Evolutionary conservation across 2,797 vertebrate genomes (phyloP).

Genomic region (Typhlichthys eigenmanni): DNA sequence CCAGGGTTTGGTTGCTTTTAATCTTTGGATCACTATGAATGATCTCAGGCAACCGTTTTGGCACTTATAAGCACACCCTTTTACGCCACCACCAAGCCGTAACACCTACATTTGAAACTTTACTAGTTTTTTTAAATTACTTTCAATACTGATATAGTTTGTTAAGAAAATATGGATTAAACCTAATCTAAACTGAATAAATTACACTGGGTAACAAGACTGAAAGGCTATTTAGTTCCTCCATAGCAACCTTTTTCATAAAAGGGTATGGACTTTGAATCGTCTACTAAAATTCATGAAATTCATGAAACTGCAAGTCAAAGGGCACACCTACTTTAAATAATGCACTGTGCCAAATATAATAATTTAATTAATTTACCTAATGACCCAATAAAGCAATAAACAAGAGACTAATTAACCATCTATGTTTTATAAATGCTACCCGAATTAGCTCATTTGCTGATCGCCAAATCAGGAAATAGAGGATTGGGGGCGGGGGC

Average conservation of each 20-base stretch:
- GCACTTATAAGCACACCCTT: slow-evolving; percentile 68
- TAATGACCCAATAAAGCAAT: background rate
- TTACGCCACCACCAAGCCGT: slow-evolving; percentile 44
- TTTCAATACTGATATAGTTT: slow-evolving; percentile 20
- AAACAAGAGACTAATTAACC: background rate
- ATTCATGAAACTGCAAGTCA: slow-evolving; percentile 8
- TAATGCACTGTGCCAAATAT: slow-evolving; percentile 5
- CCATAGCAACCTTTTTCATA: background rate
- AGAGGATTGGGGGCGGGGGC: slow-evolving; percentile 34
- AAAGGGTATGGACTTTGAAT: background rate
- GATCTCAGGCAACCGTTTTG: slow-evolving; percentile 58
- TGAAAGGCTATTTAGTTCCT: slow-evolving; percentile 1
- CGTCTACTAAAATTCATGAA: slow-evolving; percentile 17
- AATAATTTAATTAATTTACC: slow-evolving; percentile 19
- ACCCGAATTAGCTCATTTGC: slow-evolving; percentile 34
- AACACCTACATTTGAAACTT: slow-evolving; percentile 32
- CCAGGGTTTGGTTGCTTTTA: slow-evolving; percentile 53
- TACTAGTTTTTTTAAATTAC: background rate
- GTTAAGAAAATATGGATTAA: background rate
- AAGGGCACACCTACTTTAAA: slow-evolving; percentile 3
- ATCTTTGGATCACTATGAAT: slow-evolving; percentile 46
- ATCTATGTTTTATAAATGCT: slow-evolving; percentile 32
- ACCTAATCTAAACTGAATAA: slow-evolving; percentile 9
- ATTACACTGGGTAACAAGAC: background rate
- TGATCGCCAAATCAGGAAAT: slow-evolving; percentile 37